Evolutionary conservation across 1,140 invertebrate species (phyloP).

Genomic region (Halesus radiatus): DNA sequence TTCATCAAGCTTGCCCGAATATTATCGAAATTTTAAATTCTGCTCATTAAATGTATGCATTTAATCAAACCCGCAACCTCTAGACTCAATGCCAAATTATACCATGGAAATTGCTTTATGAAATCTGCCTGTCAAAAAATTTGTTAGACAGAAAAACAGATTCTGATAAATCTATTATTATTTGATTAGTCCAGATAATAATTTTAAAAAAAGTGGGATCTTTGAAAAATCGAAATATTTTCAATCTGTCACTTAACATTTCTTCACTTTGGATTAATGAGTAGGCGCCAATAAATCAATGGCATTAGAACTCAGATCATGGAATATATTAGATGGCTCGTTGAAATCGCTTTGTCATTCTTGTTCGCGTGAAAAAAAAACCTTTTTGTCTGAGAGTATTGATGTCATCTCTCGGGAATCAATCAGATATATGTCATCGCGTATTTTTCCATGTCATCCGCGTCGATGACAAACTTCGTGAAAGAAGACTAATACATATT

Average conservation of each 20-base stretch:
- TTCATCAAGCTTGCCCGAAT: too few species aligned
- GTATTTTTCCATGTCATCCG: constrained; percentile 25
- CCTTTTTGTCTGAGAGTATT: constrained; percentile 1
- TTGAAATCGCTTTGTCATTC: not conserved
- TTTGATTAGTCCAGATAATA: not conserved
- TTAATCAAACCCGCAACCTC: too few species aligned
- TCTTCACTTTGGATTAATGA: not conserved
- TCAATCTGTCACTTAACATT: not conserved
- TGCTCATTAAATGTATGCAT: too few species aligned
- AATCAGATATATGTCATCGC: constrained; percentile 21
- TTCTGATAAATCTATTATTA: too few species aligned
- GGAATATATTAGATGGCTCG: too few species aligned
- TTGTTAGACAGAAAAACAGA: too few species aligned
- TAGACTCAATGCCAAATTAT: too few species aligned
- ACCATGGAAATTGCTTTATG: too few species aligned
- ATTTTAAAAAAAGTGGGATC: not conserved
- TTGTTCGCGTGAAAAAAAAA: not conserved
- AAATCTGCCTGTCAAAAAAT: too few species aligned
- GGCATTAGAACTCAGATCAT: not conserved
- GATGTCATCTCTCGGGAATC: constrained; percentile 26
- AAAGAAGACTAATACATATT: not conserved
- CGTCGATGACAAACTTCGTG: constrained; percentile 18
- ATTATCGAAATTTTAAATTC: too few species aligned
- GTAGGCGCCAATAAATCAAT: not conserved
- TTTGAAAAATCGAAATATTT: not conserved